Conservation (phyloP, 1,140 invertebrate genomes). For the Zaprionus davidi region DNA sequence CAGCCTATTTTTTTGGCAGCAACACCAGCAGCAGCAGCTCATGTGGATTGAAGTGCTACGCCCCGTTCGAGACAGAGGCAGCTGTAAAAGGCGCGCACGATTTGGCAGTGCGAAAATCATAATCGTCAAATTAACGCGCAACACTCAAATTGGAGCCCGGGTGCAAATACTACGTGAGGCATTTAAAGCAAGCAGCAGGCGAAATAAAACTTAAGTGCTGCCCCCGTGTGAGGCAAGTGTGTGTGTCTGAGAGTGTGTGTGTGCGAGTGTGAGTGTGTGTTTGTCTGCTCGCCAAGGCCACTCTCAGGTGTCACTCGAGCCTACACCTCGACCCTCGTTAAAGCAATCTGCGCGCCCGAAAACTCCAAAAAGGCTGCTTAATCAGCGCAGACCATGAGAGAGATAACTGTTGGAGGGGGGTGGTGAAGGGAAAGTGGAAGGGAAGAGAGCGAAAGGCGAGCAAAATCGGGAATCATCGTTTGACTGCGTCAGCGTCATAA, state of each 20-base stretch:
- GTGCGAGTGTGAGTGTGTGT: slow-evolving; percentile 2
- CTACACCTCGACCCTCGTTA: slow-evolving; percentile 46
- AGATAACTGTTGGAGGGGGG: slow-evolving; percentile 34
- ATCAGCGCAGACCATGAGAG: slow-evolving; percentile 50
- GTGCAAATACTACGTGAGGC: slow-evolving; percentile 69
- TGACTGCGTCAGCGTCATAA: slow-evolving; percentile 54
- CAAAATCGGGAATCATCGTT: slow-evolving; percentile 31
- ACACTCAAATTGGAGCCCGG: slow-evolving; percentile 52
- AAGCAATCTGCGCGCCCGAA: slow-evolving; percentile 37
- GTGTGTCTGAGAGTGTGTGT: background rate
- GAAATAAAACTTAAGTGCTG: slow-evolving; percentile 76
- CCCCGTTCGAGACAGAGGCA: slow-evolving; percentile 18
- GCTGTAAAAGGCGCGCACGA: slow-evolving; percentile 33
- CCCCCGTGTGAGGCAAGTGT: background rate
- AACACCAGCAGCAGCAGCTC: background rate
- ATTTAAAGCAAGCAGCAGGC: slow-evolving; percentile 61
- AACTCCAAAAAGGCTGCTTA: slow-evolving; percentile 35
- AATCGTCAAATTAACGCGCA: slow-evolving; percentile 77
- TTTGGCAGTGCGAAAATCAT: slow-evolving; percentile 67
- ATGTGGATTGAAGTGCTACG: slow-evolving; percentile 51
- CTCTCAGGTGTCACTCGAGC: slow-evolving; percentile 69
- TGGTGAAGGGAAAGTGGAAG: background rate
- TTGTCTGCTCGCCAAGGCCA: slow-evolving; percentile 25
- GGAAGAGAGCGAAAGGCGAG: background rate
- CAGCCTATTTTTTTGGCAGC: slow-evolving; percentile 40